phyloP scores from a whole-genome alignment of 2,888 invertebrate species.

The Xylota segnis region DNA sequence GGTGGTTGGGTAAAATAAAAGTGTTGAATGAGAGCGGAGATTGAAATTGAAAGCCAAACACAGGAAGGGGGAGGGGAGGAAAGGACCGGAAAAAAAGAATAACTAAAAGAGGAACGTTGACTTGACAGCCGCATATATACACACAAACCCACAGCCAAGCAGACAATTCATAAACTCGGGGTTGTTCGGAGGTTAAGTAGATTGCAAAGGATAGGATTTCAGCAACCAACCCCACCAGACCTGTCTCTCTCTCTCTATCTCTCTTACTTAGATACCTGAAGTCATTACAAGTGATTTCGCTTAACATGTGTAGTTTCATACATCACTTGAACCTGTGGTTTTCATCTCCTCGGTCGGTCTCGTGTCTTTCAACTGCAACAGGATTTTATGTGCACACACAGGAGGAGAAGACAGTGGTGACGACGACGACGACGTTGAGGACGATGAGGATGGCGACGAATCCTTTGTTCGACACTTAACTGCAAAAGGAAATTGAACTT shows the following conservation, averaged over 20 bases:
- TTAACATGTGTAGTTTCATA: constrained; percentile 74
- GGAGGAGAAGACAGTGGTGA: not conserved
- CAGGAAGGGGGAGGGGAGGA: not conserved
- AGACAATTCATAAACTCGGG: constrained; percentile 60
- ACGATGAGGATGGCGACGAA: constrained; percentile 45
- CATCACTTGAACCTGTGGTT: constrained; percentile 68
- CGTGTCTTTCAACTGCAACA: constrained; percentile 43
- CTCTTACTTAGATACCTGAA: constrained; percentile 69
- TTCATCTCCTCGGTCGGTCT: constrained; percentile 24
- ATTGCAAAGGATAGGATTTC: constrained; percentile 62
- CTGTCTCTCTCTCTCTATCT: not conserved
- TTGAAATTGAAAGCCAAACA: constrained; percentile 58
- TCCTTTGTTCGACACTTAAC: constrained; percentile 75
- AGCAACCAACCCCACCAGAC: constrained; percentile 7
- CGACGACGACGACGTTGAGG: constrained; percentile 23
- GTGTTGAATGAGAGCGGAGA: constrained; percentile 51
- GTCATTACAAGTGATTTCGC: constrained; percentile 75
- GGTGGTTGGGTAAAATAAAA: constrained; percentile 22
- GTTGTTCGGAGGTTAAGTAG: constrained; percentile 69
- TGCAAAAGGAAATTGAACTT: constrained; percentile 73
- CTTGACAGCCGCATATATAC: constrained; percentile 10
- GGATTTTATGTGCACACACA: constrained; percentile 27
- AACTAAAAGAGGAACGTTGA: constrained; percentile 39
- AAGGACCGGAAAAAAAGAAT: constrained; percentile 13
- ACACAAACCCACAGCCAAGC: not conserved